Conservation (phyloP, 2,797 vertebrate species). For the Squalus acanthias region DNA sequence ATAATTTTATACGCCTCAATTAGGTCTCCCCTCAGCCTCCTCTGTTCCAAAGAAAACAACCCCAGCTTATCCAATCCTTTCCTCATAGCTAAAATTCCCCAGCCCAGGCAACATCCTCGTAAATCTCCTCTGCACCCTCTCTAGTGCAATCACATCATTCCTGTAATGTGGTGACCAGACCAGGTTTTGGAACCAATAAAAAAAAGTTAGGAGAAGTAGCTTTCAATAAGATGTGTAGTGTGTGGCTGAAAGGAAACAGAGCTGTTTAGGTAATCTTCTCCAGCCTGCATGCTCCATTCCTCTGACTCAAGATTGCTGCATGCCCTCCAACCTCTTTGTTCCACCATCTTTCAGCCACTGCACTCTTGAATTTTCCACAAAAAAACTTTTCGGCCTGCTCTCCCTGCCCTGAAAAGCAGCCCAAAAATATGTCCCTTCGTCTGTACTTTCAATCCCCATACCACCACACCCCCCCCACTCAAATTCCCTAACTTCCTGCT, state of each 20-base stretch:
- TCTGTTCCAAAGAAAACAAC: no score
- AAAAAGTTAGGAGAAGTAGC: background rate
- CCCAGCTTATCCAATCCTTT: no score
- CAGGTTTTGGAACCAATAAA: background rate
- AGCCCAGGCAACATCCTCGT: no score
- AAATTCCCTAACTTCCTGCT: background rate
- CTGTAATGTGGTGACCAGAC: no score
- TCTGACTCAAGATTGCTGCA: background rate
- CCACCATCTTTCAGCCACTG: background rate
- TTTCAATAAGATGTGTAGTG: background rate
- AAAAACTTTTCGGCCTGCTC: background rate
- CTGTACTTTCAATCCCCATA: background rate
- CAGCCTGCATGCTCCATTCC: no score
- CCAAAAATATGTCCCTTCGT: background rate
- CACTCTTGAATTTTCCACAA: background rate
- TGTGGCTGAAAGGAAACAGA: constrained; percentile 26
- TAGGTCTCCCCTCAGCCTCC: no score
- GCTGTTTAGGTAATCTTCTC: background rate
- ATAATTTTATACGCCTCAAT: no score
- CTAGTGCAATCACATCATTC: no score
- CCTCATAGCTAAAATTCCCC: no score
- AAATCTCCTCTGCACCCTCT: no score
- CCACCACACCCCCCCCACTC: background rate
- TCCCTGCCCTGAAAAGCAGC: background rate
- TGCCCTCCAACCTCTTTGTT: background rate